These are phyloP conservation scores for Lepidochitona cinerea DNA, from an alignment of 2,888 invertebrate genomes.

Conservation along the genomic window DNA sequence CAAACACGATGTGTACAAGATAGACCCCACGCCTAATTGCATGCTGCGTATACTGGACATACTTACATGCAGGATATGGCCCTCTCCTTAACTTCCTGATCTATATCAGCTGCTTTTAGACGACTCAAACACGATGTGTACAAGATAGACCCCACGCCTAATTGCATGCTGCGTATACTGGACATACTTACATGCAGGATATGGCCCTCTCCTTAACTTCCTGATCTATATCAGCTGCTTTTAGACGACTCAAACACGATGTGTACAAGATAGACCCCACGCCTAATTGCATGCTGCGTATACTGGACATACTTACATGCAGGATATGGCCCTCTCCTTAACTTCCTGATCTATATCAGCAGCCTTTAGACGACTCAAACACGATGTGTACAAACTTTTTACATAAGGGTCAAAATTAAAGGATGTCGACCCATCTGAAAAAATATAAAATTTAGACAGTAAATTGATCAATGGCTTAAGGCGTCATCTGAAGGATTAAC, in stretches of 20 bases:
- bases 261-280: too few relatives aligned
- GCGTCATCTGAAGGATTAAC: too few relatives aligned
- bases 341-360: constrained; percentile 99
- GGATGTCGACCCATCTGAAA: constrained; percentile 57
- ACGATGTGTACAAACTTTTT: constrained; percentile 82
- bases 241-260: constrained; percentile 87
- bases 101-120: constrained; percentile 94
- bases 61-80: constrained; percentile 92
- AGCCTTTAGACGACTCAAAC: constrained; percentile 87
- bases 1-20: constrained; percentile 86
- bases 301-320: constrained; percentile 82
- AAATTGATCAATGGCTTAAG: too few relatives aligned
- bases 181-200: constrained; percentile 85
- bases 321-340: constrained; percentile 96
- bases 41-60: too few relatives aligned
- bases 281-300: too few relatives aligned
- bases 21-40: too few relatives aligned
- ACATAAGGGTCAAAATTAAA: constrained; percentile 86
- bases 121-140: constrained; percentile 89
- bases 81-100: constrained; percentile 98
- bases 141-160: too few relatives aligned
- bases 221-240: constrained; percentile 97
- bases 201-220: constrained; percentile 99
- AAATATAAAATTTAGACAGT: too few relatives aligned
- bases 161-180: too few relatives aligned